A percentile compares a stretch with the other conserved stretches of the same genome.
Conservation (phyloP, 2,797 vertebrate species). For the Clarias platycephalus region DNA sequence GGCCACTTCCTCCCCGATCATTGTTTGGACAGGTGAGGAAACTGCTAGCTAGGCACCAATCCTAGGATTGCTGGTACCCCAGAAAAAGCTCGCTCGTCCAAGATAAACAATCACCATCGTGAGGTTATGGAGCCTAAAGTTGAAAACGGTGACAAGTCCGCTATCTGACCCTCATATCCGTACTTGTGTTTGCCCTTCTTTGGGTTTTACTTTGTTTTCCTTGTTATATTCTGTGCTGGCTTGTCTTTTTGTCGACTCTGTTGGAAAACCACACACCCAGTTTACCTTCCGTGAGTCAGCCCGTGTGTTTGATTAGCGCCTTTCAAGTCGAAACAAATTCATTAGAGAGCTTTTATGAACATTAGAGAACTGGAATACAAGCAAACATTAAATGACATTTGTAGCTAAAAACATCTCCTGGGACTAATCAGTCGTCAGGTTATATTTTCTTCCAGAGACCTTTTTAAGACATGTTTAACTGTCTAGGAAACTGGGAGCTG, state of each 20-base stretch:
- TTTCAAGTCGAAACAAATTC: not conserved
- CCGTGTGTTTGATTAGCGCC: not conserved
- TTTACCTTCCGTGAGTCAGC: slow-evolving; percentile 12
- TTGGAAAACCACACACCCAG: slow-evolving; percentile 13
- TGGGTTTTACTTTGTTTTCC: slow-evolving; percentile 12
- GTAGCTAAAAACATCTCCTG: not conserved
- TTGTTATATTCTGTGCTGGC: slow-evolving; percentile 19
- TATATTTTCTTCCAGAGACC: not conserved
- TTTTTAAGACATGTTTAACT: not conserved
- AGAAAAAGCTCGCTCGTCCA: slow-evolving; percentile 65
- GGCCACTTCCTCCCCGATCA: slow-evolving; percentile 68
- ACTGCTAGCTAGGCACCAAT: slow-evolving; percentile 73
- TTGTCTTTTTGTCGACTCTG: slow-evolving; percentile 40
- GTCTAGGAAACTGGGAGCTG: not conserved
- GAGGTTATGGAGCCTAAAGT: slow-evolving; percentile 58
- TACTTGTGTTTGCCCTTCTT: slow-evolving; percentile 3
- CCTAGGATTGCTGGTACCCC: slow-evolving; percentile 64
- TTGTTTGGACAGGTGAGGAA: slow-evolving; percentile 83
- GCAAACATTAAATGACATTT: not conserved
- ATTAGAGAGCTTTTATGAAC: slow-evolving; percentile 19
- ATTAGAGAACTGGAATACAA: slow-evolving; percentile 8
- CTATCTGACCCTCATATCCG: slow-evolving; percentile 62
- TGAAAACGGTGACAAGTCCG: slow-evolving; percentile 61
- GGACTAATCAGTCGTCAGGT: not conserved
- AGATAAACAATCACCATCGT: slow-evolving; percentile 69